phyloP scores from a whole-genome alignment of 2,113 vertebrate genomes.

The Tachuris rubrigastra region DNA sequence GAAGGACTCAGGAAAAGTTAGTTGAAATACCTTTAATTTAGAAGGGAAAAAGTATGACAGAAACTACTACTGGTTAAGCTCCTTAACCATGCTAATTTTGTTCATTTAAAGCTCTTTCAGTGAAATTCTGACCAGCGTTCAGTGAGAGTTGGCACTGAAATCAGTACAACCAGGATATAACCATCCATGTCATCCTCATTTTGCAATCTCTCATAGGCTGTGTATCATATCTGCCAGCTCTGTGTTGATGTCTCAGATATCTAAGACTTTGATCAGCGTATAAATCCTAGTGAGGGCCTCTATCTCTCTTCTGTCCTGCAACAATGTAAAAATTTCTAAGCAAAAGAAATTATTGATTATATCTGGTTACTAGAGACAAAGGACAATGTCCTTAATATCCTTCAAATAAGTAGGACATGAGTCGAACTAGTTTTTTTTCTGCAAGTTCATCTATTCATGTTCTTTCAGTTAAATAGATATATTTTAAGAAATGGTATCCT shows the following conservation, averaged over 20 bases:
- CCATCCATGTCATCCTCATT: background rate
- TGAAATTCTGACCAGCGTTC: background rate
- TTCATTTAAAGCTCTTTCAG: background rate
- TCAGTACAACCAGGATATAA: background rate
- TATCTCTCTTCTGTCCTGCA: background rate
- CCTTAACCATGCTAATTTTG: background rate
- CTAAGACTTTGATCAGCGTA: background rate
- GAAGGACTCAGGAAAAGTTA: background rate
- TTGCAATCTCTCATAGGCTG: background rate
- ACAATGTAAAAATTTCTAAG: background rate
- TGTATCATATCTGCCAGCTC: background rate
- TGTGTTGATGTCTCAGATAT: background rate
- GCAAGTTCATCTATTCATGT: background rate
- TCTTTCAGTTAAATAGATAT: background rate
- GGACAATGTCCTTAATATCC: background rate
- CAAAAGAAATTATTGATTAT: background rate
- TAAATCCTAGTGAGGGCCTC: background rate
- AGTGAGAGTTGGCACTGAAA: background rate
- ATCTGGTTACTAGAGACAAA: background rate
- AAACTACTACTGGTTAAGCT: background rate
- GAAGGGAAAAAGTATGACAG: background rate
- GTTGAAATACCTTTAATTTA: background rate
- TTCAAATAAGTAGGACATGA: background rate
- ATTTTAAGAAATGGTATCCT: slow-evolving; percentile 31
- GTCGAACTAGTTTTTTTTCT: background rate